Conservation (phyloP, 1,140 invertebrate species). For the Aradophagus sp. region DNA sequence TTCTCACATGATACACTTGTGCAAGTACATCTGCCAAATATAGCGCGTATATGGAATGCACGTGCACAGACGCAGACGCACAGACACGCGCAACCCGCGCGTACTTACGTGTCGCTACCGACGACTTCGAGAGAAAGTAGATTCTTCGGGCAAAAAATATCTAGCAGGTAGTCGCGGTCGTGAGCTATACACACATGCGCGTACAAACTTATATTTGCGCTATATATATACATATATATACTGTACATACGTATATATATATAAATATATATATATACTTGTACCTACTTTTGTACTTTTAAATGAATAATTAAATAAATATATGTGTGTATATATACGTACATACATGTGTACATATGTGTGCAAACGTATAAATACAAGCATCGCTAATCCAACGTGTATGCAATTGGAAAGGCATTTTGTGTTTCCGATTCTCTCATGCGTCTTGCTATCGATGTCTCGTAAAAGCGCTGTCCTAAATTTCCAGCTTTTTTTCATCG, state of each 20-base stretch:
- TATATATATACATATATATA: no score
- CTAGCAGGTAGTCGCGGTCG: conserved; percentile 43
- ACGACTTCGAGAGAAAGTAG: conserved; percentile 51
- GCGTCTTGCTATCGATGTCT: no score
- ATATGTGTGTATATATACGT: no score
- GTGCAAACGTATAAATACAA: no score
- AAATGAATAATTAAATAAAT: no score
- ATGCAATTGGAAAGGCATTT: conserved; percentile 50
- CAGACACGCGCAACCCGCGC: background rate
- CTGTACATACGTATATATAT: no score
- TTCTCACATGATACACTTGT: conserved; percentile 56
- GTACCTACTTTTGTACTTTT: no score
- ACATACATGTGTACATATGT: no score
- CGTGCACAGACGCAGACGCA: conserved; percentile 5
- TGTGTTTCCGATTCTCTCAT: conserved; percentile 30
- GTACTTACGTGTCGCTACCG: conserved; percentile 34
- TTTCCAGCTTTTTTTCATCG: background rate
- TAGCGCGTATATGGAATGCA: conserved; percentile 49
- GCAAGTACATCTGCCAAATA: conserved; percentile 56
- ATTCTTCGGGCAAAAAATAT: conserved; percentile 43
- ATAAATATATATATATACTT: no score
- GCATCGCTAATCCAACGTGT: conserved; percentile 49
- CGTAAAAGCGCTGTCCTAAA: background rate
- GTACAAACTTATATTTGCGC: no score
- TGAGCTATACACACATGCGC: no score